Evolutionary conservation across 2,797 vertebrate genomes (phyloP).

Genomic region (Podargus strigoides): DNA sequence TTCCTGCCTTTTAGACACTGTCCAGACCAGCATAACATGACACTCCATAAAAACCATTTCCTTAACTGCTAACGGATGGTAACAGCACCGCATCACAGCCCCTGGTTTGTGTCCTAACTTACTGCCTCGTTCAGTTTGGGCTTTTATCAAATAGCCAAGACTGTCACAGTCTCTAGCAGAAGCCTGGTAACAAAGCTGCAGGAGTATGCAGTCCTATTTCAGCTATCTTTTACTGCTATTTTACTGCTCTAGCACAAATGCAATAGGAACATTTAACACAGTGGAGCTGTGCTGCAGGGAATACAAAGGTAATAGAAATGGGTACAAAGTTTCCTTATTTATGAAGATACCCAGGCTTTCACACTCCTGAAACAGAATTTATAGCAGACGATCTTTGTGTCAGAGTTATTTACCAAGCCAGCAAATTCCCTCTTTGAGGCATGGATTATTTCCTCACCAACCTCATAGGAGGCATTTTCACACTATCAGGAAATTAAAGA

Average conservation of each 20-base stretch:
- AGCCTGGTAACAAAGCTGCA: background rate
- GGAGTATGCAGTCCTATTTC: background rate
- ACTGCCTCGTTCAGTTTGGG: background rate
- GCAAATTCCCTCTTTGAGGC: background rate
- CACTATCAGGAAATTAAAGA: background rate
- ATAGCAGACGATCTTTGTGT: background rate
- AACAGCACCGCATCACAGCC: background rate
- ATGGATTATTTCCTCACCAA: background rate
- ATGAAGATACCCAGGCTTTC: background rate
- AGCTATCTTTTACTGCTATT: background rate
- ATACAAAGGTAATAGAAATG: background rate
- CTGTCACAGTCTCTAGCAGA: background rate
- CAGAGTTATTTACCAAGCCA: background rate
- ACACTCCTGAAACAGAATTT: background rate
- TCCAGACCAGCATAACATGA: background rate
- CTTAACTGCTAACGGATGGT: background rate
- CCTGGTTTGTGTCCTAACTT: background rate
- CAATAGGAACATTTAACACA: background rate
- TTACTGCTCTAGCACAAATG: background rate
- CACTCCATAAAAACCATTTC: background rate
- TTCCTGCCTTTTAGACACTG: background rate
- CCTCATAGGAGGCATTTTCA: background rate
- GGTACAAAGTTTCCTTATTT: background rate
- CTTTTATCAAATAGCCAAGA: background rate
- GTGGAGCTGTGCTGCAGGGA: background rate